phyloP scores from a whole-genome alignment of 2,888 invertebrate species.

The Pollenia amentaria region DNA sequence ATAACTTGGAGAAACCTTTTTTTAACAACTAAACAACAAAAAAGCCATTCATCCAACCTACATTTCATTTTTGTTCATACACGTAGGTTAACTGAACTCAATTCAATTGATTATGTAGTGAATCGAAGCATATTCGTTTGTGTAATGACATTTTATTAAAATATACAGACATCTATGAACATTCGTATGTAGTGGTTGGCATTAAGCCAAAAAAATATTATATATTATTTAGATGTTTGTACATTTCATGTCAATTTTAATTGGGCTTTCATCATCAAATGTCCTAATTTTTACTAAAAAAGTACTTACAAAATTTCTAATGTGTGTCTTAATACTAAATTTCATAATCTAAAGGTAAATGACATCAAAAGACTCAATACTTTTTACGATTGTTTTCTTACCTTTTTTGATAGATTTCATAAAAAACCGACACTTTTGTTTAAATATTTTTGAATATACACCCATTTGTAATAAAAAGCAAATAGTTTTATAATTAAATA shows the following conservation, averaged over 20 bases:
- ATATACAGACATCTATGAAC: background rate
- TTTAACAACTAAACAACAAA: constrained; percentile 14
- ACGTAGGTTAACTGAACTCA: constrained; percentile 57
- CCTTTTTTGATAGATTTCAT: background rate
- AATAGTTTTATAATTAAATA: constrained; percentile 15
- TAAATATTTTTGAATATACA: background rate
- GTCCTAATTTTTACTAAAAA: background rate
- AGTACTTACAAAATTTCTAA: constrained; percentile 9
- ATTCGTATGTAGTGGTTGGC: background rate
- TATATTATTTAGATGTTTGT: constrained; percentile 8
- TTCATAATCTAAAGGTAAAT: constrained; percentile 57
- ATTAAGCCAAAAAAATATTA: constrained; percentile 13
- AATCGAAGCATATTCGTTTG: background rate
- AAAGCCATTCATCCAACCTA: constrained; percentile 34
- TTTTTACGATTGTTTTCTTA: background rate
- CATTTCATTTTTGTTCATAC: constrained; percentile 33
- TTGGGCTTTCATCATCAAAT: constrained; percentile 64
- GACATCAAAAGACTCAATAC: constrained; percentile 19
- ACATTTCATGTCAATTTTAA: constrained; percentile 68
- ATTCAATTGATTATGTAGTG: constrained; percentile 13
- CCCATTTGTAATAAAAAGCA: background rate
- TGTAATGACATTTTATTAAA: background rate
- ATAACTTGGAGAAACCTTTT: constrained; percentile 2
- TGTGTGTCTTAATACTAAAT: constrained; percentile 36
- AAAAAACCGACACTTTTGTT: too few species aligned